Evolutionary conservation across 1,140 invertebrate species (phyloP), one percentile per base, ranked within the genome.

Genomic region (Drosophila sturtevanti): DNA sequence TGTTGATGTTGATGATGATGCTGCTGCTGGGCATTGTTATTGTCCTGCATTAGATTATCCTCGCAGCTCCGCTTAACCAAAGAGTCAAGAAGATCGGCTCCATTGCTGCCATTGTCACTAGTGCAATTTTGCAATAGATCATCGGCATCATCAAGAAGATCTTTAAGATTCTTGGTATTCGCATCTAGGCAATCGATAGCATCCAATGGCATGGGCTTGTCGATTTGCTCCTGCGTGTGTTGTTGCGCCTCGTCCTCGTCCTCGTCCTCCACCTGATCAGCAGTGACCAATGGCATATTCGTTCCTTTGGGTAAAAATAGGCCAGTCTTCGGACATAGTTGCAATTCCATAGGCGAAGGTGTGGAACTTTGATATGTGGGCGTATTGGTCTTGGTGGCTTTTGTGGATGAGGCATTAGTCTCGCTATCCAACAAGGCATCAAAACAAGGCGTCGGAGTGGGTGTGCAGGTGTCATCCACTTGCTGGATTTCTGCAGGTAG

Each of bases 61-160:
- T 94, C 93, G 73, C 94, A 94, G 60, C 93, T 93, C 65, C 94
- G 93, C 77, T 94, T 93, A 9, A 94, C 93, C 35, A 94, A 84
- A 0, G 94, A 94, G 72, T 94, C 94, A 1, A 94, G 89, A 51
- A 94, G 76, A 24, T 93, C 93, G 16, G 91, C 82, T 5, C 91
- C 92, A 54, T 71, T 90, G 68, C 91, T 92, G 12, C 90, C 91
- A 67, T 94, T 93, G 55, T 94, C 93, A 66, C 93, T 93, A 27
- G 93, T 93, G 38, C 93, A 93, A 44, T 93, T 92, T n/a, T 93
- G 89, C 52, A 93, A 92, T 14, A 92, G 65, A 60, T 86, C 92
- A 58, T 92, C 92, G 7, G 87, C 92, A n/a, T 91, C 89, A 61
- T 92, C 90, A 1, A 91, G 73, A 14, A 91, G 73, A 78, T 91